phyloP scores from a whole-genome alignment of 2,888 invertebrate species.

The Acheta domesticus region DNA sequence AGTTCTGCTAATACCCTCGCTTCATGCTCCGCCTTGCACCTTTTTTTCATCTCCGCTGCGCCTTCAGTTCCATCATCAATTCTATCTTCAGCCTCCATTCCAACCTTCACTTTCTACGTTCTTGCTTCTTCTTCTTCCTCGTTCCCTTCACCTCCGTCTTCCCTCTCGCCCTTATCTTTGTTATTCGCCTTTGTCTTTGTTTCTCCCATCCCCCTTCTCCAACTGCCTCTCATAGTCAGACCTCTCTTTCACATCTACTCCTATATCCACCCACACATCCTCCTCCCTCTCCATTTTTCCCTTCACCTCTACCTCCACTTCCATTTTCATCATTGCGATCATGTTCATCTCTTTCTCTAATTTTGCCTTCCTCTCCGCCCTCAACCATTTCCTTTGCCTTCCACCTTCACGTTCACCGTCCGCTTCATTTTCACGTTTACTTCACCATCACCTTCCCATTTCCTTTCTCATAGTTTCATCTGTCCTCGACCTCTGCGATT shows the following conservation, averaged over 20 bases:
- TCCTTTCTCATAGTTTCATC: no score
- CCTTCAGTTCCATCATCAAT: no score
- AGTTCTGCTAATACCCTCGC: no score
- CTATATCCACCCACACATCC: not conserved
- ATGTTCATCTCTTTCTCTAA: not conserved
- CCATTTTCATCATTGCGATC: not conserved
- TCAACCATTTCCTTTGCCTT: no score
- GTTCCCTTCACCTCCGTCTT: not conserved
- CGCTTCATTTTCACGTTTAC: no score
- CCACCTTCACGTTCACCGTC: no score
- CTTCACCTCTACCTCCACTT: not conserved
- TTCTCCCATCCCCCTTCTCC: not conserved
- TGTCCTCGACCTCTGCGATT: no score
- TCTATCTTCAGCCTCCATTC: no score
- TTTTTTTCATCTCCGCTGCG: no score
- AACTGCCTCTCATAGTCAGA: not conserved
- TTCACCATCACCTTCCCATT: no score
- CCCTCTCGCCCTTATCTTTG: not conserved
- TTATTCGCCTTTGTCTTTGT: not conserved
- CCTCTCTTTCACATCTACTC: not conserved
- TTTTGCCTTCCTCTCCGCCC: not conserved
- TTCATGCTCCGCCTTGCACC: no score
- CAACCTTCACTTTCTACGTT: not conserved
- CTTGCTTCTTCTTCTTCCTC: not conserved
- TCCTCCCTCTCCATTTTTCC: not conserved